Evolutionary conservation across 2,113 vertebrate species (phyloP).

Genomic region (Tetrax tetrax): DNA sequence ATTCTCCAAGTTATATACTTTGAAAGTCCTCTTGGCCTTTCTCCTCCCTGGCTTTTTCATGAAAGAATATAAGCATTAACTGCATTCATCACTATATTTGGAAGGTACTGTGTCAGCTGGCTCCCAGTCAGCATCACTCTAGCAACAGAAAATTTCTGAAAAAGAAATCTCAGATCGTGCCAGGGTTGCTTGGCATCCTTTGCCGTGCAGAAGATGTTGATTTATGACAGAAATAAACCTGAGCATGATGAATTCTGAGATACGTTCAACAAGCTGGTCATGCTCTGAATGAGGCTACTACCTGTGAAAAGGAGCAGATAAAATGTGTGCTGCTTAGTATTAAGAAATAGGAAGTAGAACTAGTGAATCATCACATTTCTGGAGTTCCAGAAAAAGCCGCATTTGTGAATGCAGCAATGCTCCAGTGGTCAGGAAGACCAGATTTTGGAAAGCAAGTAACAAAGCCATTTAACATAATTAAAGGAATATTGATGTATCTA

Average conservation of each 20-base stretch:
- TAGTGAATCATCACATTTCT: background rate
- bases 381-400: background rate
- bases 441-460: background rate
- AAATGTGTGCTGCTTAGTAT: background rate
- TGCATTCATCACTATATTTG: conserved; percentile 31
- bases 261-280: background rate
- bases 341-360: background rate
- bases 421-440: background rate
- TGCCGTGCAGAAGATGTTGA: conserved; percentile 31
- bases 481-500: background rate
- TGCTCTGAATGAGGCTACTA: conserved; percentile 7
- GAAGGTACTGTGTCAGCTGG: conserved; percentile 53
- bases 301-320: background rate
- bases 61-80: conserved; percentile 18
- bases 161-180: conserved; percentile 34
- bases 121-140: conserved; percentile 49
- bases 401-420: background rate
- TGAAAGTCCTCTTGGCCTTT: conserved; percentile 6
- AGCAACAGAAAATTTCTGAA: conserved; percentile 50
- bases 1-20: background rate
- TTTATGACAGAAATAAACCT: conserved; percentile 53
- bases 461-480: background rate
- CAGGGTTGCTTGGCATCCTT: conserved; percentile 46
- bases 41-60: background rate
- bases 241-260: background rate